Evolutionary conservation across 2,888 invertebrate genomes (phyloP), one percentile per base, ranked within the genome.

Genomic region (Melanotus villosus): DNA sequence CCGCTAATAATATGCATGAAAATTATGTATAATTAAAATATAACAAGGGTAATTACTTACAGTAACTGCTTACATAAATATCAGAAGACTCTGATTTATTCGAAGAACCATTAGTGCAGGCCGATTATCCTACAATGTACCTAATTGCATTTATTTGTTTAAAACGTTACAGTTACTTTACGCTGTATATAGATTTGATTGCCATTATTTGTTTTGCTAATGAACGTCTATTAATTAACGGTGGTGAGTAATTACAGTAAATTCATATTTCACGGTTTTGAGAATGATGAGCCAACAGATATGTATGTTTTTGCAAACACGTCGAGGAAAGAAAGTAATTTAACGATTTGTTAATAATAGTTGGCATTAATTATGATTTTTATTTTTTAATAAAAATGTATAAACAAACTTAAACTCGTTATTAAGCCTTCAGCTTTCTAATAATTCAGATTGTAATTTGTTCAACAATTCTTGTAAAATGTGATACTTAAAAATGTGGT

Each of bases 1-100:
- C 19, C 12, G 59, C 32, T 59, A 59, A 59, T 45, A 59, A 18
- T 59, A 59, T 59, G 43, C 59, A 45, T n/a, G 32, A 43, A 45
- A 45, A 45, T 59, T 45, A 59, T 32, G 45, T 45, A 59, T 45
- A 59, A 59, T 59, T 59, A 59, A 43, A 59, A 45, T 59, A 59
- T 59, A 59, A 59, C 43, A 59, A 45, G 45, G 34, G 59, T 45
- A 45, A 59, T 59, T 59, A 59, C 45, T 52, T 52, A 52, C 59
- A 7, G 18, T 59, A 59, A 45, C 32, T 59, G 30, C 43, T 16
- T 45, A 32, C 43, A 45, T 45, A 45, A 59, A 59, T 59, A 59
- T 43, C 45, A 45, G 21, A 41, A 41, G 45, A 26, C 38, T 57
- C 34, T 59, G 59, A 59, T 59, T 59, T 59, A 59, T 59, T 59